phyloP scores from a whole-genome alignment of 2,888 invertebrate genomes.

The Darwinula stevensoni region DNA sequence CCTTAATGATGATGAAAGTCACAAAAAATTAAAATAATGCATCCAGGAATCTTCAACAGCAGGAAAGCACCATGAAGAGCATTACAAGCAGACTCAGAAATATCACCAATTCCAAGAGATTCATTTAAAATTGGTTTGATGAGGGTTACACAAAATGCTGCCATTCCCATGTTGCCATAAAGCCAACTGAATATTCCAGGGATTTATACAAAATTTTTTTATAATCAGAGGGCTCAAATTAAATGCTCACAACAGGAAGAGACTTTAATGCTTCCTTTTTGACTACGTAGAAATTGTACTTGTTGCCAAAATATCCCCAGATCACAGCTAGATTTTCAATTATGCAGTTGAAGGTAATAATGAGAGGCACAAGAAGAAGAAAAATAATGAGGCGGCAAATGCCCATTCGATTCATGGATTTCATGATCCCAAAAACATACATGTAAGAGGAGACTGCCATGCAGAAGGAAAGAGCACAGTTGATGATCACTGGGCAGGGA shows the following conservation, averaged over 20 bases:
- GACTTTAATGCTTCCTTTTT: constrained; percentile 45
- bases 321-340: constrained; percentile 84
- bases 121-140: too few relatives aligned
- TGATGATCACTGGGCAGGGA: constrained; percentile 53
- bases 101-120: too few relatives aligned
- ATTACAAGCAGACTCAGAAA: too few relatives aligned
- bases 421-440: constrained; percentile 91
- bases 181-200: too few relatives aligned
- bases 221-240: too few relatives aligned
- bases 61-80: too few relatives aligned
- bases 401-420: constrained; percentile 64
- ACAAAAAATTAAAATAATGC: too few relatives aligned
- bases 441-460: constrained; percentile 85
- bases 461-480: constrained; percentile 62
- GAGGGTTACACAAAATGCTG: too few relatives aligned
- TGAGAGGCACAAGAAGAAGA: constrained; percentile 53
- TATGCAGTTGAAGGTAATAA: constrained; percentile 71
- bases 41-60: too few relatives aligned
- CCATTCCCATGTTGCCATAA: too few relatives aligned
- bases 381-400: constrained; percentile 42
- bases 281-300: constrained; percentile 88
- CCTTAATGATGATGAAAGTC: too few relatives aligned
- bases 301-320: constrained; percentile 76
- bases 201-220: too few relatives aligned
- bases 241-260: background rate